Evolutionary conservation across 2,797 vertebrate genomes (phyloP), one percentile per base, ranked within the genome.

Genomic region (Mionectes olivaceus): DNA sequence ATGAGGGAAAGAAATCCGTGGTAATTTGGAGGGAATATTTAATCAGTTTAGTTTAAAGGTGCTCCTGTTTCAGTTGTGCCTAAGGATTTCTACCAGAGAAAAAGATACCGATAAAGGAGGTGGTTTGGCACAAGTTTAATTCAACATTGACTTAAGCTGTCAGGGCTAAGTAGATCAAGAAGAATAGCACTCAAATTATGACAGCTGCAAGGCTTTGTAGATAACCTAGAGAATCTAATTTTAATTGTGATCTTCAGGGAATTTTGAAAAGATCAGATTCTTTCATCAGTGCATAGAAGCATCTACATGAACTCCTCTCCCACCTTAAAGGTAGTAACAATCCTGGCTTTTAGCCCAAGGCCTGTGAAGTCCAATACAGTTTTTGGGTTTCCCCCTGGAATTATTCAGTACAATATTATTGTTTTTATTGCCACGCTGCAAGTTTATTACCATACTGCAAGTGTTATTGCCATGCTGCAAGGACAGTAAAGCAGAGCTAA

Each of bases 91-190:
- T 86, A 25, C 60, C 46, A 71, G 39, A 71, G 79, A 30, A 75
- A 57, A 94, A 92, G 27, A 61, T 79, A 63, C 46, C 32, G 57
- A 59, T 83, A 74, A 10, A 44, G 55, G 56, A 35, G 5, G 49
- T 80, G 61, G 8, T 71, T 69, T 68, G 43, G 52, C 41, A 46
- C 75, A 74, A 68, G 60, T 80, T 84, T 89, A 64, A 87, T 74
- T 85, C 79, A 78, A 32, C 52, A 68, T 53, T 91, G 46, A 75
- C 73, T 91, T 85, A 80, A 89, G 43, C 27, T 63, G 76, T 83
- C 60, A 89, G 77, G 33, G 53, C 30, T 81, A 86, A 71, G 79
- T 47, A 94, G 87, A 91, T 92, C 76, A 87, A 93, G 87, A 88
- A 76, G 52, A 92, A 44, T 37, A 74, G 25, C 28, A 43, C 43